Percentiles rank a stretch among this genome's conserved stretches.
These are phyloP conservation scores for Lindbergichthys nudifrons DNA, from an alignment of 2,797 vertebrate genomes.

Conservation along the genomic window DNA sequence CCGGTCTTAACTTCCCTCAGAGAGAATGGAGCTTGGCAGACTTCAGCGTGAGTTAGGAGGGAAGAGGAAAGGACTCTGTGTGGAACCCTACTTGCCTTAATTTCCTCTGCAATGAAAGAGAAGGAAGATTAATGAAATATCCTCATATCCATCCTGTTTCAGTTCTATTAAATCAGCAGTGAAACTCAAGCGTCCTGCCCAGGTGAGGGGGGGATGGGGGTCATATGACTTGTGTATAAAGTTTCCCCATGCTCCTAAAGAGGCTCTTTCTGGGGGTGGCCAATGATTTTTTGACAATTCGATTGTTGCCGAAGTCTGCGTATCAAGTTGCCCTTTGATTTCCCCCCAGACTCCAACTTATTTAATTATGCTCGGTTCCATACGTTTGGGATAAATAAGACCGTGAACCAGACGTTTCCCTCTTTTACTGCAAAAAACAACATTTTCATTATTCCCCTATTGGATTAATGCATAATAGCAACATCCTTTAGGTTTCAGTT, in stretches of 20 bases:
- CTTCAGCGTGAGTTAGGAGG: constrained; percentile 81
- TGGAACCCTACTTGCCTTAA: constrained; percentile 90
- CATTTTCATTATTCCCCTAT: constrained; percentile 2
- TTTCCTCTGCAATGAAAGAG: constrained; percentile 96
- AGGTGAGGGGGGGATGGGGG: constrained; percentile 65
- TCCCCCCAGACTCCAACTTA: constrained; percentile 56
- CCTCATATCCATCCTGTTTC: constrained; percentile 98
- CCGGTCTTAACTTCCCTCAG: constrained; percentile 89
- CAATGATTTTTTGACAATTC: constrained; percentile 72
- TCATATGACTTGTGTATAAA: constrained; percentile 79
- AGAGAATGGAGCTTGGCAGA: constrained; percentile 84
- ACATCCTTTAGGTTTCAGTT: constrained; percentile 13
- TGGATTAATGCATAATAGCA: not conserved
- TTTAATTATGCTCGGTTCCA: constrained; percentile 65
- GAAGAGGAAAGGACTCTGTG: constrained; percentile 40
- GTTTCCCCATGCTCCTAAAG: constrained; percentile 85
- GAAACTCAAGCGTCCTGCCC: constrained; percentile 91
- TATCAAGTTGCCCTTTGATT: constrained; percentile 73
- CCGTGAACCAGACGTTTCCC: constrained; percentile 1
- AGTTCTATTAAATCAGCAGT: constrained; percentile 97
- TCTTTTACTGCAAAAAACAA: constrained; percentile 13
- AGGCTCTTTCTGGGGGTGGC: constrained; percentile 68
- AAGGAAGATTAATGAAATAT: constrained; percentile 98
- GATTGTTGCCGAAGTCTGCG: constrained; percentile 68
- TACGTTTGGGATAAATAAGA: constrained; percentile 60